phyloP scores from a whole-genome alignment of 2,113 vertebrate genomes.

The Phycodurus eques region DNA sequence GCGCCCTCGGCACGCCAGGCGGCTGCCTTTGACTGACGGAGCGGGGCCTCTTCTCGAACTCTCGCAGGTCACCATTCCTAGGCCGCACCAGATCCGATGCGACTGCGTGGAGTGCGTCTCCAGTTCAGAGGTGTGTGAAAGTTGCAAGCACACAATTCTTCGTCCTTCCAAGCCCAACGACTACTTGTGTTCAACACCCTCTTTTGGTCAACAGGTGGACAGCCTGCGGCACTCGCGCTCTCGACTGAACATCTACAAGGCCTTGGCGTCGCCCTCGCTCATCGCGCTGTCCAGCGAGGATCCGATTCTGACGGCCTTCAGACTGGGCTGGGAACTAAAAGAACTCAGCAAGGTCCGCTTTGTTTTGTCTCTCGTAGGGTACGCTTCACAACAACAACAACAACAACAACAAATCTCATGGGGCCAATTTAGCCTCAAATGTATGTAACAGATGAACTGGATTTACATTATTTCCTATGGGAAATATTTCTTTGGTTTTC shows the following conservation, averaged over 20 bases:
- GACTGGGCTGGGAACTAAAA: constrained; percentile 96
- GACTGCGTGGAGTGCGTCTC: constrained; percentile 97
- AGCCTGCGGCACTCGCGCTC: constrained; percentile 93
- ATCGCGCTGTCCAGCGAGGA: constrained; percentile 91
- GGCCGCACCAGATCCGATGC: constrained; percentile 94
- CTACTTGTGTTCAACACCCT: neutral
- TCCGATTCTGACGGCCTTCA: constrained; percentile 87
- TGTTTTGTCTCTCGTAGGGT: neutral
- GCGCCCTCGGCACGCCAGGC: neutral
- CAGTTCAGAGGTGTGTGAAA: constrained; percentile 79
- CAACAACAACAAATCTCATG: neutral
- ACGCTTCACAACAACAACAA: neutral
- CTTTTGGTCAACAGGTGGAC: constrained; percentile 73
- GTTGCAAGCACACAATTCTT: neutral
- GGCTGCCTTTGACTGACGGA: neutral
- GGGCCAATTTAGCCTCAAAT: too few species aligned
- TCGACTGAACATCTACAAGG: constrained; percentile 95
- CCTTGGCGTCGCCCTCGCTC: constrained; percentile 91
- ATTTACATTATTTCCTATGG: too few species aligned
- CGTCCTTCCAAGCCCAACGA: neutral
- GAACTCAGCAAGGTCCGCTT: constrained; percentile 85
- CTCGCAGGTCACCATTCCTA: constrained; percentile 80
- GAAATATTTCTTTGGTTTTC: too few species aligned
- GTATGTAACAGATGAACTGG: too few species aligned
- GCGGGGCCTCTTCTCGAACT: neutral